Evolutionary conservation across 2,888 invertebrate genomes (phyloP).

Genomic region (Papilio gigon): DNA sequence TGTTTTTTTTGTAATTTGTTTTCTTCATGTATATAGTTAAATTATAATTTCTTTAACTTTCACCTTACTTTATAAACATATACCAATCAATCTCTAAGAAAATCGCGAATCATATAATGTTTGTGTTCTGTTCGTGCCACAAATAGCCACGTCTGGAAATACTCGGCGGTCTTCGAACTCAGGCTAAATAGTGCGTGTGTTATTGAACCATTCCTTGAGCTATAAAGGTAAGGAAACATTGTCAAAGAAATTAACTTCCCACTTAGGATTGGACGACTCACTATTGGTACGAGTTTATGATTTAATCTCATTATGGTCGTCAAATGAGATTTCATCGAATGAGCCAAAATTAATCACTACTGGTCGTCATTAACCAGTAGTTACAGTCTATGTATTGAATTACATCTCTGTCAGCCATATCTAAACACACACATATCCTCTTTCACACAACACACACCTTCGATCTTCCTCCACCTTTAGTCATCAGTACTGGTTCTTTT

Average conservation of each 20-base stretch:
- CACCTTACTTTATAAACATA: conserved; percentile 8
- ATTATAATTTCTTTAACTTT: conserved; percentile 1
- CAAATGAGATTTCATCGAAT: too few species aligned
- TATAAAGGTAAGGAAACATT: conserved; percentile 27
- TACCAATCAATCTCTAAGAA: background rate
- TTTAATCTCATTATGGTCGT: too few species aligned
- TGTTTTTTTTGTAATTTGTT: too few species aligned
- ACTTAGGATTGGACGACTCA: background rate
- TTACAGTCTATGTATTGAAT: too few species aligned
- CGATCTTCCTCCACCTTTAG: too few species aligned
- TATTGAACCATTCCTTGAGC: conserved; percentile 35
- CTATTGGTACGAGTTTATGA: too few species aligned
- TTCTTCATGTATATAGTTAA: background rate
- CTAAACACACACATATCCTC: too few species aligned
- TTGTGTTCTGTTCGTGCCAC: conserved; percentile 28
- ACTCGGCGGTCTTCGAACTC: conserved; percentile 40
- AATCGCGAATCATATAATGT: conserved; percentile 36
- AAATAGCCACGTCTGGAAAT: conserved; percentile 39
- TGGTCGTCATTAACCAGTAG: too few species aligned
- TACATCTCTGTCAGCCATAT: too few species aligned
- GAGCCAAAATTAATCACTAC: too few species aligned
- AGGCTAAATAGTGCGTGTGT: conserved; percentile 34
- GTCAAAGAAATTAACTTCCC: background rate
- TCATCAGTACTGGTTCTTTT: too few species aligned
- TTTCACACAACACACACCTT: too few species aligned